These are phyloP conservation scores for Chesias legatella DNA, from an alignment of 2,888 invertebrate species.

Conservation along the genomic window DNA sequence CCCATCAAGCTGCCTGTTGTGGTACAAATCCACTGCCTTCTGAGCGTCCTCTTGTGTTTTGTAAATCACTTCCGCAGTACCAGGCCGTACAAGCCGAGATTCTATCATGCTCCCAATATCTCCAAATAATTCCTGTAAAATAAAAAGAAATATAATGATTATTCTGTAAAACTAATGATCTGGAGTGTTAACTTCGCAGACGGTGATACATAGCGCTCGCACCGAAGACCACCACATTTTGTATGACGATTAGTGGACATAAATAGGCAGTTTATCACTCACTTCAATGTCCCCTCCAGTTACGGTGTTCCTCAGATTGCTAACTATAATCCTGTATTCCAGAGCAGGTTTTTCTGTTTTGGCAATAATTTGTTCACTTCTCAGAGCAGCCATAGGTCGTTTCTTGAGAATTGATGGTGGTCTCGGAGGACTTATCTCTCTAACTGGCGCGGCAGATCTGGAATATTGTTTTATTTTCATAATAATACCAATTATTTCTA, in stretches of 20 bases:
- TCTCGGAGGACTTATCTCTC: constrained; percentile 64
- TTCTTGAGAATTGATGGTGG: constrained; percentile 75
- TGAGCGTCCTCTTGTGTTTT: constrained; percentile 91
- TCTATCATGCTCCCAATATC: constrained; percentile 93
- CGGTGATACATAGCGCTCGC: too few species aligned
- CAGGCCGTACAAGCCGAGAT: constrained; percentile 91
- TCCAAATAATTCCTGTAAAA: constrained; percentile 95
- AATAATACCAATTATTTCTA: too few species aligned
- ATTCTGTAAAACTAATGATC: background rate
- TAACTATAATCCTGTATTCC: constrained; percentile 93
- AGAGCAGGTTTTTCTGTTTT: constrained; percentile 59
- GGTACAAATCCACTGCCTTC: constrained; percentile 94
- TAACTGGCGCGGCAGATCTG: constrained; percentile 49
- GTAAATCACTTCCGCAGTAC: constrained; percentile 95
- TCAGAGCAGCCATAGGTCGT: constrained; percentile 67
- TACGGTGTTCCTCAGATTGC: constrained; percentile 92
- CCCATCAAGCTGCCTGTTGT: constrained; percentile 95
- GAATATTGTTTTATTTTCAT: constrained; percentile 16
- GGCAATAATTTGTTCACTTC: constrained; percentile 51
- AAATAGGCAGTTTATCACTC: constrained; percentile 24
- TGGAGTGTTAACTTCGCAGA: background rate
- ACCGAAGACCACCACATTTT: too few species aligned
- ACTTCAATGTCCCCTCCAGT: constrained; percentile 95
- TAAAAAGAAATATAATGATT: constrained; percentile 22
- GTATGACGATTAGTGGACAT: too few species aligned